Base-by-base conservation (phyloP, 1,140 invertebrate species). In the Heliconius nattereri region DNA sequence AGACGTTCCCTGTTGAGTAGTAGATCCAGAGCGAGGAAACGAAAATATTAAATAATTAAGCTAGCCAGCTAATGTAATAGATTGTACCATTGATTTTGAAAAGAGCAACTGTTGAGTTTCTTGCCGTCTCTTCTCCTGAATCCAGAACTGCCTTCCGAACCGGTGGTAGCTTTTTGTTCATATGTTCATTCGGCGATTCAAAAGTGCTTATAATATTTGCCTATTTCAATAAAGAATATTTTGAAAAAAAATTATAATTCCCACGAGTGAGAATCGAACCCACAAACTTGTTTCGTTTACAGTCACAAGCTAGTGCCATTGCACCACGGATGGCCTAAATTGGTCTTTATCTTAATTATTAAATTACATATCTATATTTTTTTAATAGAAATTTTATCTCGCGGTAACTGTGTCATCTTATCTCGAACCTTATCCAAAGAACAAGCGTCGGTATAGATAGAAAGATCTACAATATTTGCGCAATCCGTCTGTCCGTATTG, bases 401-500 rank as follows among this genome's bases (percentile, higher is more conserved):
- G 60, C 60, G 8, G 29, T 52, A 74, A 74, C 40, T 74, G 73
- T 74, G 73, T 52, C 73, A 32, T 52, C 45, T 74, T 74, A 74
- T 74, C 73, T 54, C 7, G 6, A 29, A 13, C 13, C 16, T 23
- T 74, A 54, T 26, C 73, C 26, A 29, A 66, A 66, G 9, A 66
- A 6, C 60, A 66, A 66, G 60, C 23, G 60, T 66, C 26, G 60
- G 60, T 66, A 66, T 7, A 66, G 23, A 66, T 66, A 66, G 60
- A 71, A 32, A 71, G 71, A 72, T 72, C 19, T 72, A 71, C 71
- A 37, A 35, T 71, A n/a, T 52, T 76, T 76, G 60, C 66, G 66
- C 75, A 76, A 76, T 76, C 75, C 66, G 75, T 71, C 75, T 60
- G 74, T 73, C 45, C 23, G 73, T 75, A 52, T 79, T 79, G 78